Conservation (phyloP, 64 coral and sea anemone species). For the Stichodactyla mertensii region DNA sequence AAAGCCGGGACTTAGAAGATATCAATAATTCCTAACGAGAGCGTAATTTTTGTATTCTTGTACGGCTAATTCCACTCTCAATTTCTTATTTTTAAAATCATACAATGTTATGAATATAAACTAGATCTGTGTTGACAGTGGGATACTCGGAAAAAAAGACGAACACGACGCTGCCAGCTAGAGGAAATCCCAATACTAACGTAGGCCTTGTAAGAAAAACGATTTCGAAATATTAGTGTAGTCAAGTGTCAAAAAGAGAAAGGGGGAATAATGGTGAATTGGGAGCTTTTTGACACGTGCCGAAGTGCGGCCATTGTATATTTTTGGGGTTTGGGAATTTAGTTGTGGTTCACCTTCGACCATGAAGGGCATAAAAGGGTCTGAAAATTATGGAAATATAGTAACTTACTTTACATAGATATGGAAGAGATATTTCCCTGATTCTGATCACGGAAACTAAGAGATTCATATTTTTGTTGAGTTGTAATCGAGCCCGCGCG, state of each 20-base stretch:
- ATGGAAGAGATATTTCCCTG: not conserved
- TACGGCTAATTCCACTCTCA: not conserved
- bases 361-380: not conserved
- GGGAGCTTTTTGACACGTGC: not conserved
- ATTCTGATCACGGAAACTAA: not conserved
- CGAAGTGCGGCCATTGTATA: not conserved
- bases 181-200: not conserved
- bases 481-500: not conserved
- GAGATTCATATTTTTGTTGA: not conserved
- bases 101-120: not conserved
- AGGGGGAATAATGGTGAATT: not conserved
- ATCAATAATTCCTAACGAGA: conserved; percentile 6
- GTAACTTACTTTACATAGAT: not conserved
- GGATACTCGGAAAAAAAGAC: not conserved
- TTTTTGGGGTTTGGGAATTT: not conserved
- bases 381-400: conserved; percentile 15
- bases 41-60: not conserved
- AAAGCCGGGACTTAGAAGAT: not conserved
- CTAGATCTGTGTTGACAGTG: not conserved
- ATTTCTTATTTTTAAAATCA: not conserved
- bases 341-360: conserved; percentile 3
- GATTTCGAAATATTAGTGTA: not conserved
- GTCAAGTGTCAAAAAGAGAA: not conserved
- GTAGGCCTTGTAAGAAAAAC: not conserved
- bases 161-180: not conserved